phyloP scores from a whole-genome alignment of 92 coral and sea anemone genomes.

The Actinernus sp. region DNA sequence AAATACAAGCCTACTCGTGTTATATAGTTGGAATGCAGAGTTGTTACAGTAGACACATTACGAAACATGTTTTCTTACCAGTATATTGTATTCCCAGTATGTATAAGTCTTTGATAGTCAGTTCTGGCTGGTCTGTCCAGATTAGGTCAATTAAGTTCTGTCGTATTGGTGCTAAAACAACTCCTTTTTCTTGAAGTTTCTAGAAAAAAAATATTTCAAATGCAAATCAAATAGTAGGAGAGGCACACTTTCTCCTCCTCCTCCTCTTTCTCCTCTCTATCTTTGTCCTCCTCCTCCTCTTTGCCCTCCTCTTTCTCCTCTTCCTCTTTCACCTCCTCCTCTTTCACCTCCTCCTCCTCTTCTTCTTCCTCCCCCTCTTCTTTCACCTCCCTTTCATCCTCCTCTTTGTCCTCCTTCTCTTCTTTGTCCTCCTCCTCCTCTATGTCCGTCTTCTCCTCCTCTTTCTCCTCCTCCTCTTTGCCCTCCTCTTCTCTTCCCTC shows the following conservation, averaged over 20 bases:
- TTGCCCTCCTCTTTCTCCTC: not conserved
- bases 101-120: conserved; percentile 24
- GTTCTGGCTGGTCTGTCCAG: conserved; percentile 73
- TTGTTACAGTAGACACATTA: not conserved
- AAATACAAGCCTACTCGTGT: no score
- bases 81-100: conserved; percentile 73
- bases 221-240: not conserved
- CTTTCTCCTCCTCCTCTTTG: not conserved
- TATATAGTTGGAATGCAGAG: no score
- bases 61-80: conserved; percentile 36
- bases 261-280: not conserved
- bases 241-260: not conserved
- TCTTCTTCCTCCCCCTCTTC: no score
- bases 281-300: not conserved
- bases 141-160: conserved; percentile 81
- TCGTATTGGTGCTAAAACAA: conserved; percentile 58
- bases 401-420: not conserved
- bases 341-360: no score
- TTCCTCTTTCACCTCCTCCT: no score
- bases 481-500: not conserved
- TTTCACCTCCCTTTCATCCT: not conserved
- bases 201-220: conserved; percentile 61
- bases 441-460: not conserved
- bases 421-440: not conserved
- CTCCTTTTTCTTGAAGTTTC: conserved; percentile 61